phyloP scores from a whole-genome alignment of 2,113 vertebrate species.

The Tor tambroides region DNA sequence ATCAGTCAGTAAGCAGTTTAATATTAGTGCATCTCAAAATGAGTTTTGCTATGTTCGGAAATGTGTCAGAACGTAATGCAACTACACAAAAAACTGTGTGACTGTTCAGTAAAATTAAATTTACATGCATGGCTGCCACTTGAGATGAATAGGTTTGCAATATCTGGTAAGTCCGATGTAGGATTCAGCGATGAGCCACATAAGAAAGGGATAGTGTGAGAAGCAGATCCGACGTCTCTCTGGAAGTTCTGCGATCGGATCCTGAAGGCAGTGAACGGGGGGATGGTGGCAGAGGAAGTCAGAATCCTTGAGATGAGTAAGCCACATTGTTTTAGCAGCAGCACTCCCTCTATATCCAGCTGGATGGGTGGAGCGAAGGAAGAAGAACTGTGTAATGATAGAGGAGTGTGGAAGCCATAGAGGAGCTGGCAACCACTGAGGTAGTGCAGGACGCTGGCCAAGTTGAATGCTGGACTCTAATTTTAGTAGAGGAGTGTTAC shows the following conservation, averaged over 20 bases:
- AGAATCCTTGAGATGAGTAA: constrained; percentile 51
- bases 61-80: not conserved
- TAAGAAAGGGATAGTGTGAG: not conserved
- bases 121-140: not conserved
- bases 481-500: constrained; percentile 82
- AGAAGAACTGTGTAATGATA: constrained; percentile 29
- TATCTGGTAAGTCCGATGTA: not conserved
- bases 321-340: constrained; percentile 46
- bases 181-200: not conserved
- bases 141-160: not conserved
- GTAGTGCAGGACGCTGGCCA: constrained; percentile 69
- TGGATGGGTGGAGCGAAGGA: constrained; percentile 26
- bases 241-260: not conserved
- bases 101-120: not conserved
- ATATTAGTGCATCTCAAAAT: no score
- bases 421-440: constrained; percentile 25
- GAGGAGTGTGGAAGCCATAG: not conserved
- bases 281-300: constrained; percentile 38
- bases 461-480: constrained; percentile 82
- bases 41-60: not conserved
- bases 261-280: constrained; percentile 30
- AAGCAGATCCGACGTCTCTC: not conserved
- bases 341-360: constrained; percentile 27
- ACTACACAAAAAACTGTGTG: not conserved
- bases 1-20: no score